Evolutionary conservation across 2,797 vertebrate species (phyloP), one percentile per base, ranked within the genome.

Genomic region (Brachyalestes nurse): DNA sequence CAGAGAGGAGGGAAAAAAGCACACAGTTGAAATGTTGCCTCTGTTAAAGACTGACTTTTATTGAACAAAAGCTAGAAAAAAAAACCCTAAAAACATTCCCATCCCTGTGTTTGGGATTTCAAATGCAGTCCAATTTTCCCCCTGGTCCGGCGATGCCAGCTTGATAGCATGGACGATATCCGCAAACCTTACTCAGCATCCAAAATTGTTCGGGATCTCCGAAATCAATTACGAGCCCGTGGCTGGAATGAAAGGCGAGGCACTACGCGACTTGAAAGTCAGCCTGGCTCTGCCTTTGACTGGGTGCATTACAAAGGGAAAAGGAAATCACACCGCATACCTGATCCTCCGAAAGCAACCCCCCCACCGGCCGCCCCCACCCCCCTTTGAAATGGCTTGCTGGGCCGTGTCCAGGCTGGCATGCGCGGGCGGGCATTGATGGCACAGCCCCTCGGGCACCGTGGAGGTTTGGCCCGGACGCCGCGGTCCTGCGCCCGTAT

Each of bases 301-400:
- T 91, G 86, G 87, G 88, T 87, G 60, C 91, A 89, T 95, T 95
- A 94, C 94, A 95, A 95, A 95, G 93, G 88, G 90, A 93, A 93
- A 92, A 86, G 87, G 88, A 94, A 94, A 95, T 95, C 93, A 92
- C 92, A 93, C 91, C 88, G 89, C 92, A 94, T 95, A 94, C 93
- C 93, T 94, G 92, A 95, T 94, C 93, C 91, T 91, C 92, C 89
- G 90, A 92, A 92, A 93, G 91, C 90, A n/a, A 2, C 14, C 25
- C 67, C 6, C 42, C n/a, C 78, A 1, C 23, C 47, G 5, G 7
- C 69, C 81, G 88, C 60, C 2, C 10, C 67, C 67, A 45, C 80
- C 89, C 53, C 81, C 88, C 92, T 95, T 95, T 95, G 92, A 95
- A 95, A 94, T 91, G 91, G 93, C 92, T 53, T 92, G 90, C 93